Base-by-base conservation (phyloP, 2,888 invertebrate species). In the Watsonalla binaria region DNA sequence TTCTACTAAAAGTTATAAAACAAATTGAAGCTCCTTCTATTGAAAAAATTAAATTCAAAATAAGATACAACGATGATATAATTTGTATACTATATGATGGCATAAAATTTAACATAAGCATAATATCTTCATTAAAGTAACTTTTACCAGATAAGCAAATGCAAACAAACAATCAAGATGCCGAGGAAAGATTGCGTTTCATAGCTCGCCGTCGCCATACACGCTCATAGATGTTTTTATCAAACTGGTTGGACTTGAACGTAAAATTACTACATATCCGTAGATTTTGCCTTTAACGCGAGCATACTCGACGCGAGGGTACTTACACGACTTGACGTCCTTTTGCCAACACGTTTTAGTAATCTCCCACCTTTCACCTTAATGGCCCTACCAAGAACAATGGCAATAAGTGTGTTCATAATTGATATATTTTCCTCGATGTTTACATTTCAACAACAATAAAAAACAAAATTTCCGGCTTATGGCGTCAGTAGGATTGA, bases 401-500 rank as follows among this genome's bases (percentile, higher is more conserved):
- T 39, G 37, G 39, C 11, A 15, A 37, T 49, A 49, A 49, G 49
- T 37, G 37, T 37, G 24, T 7, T 37, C 5, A 37, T 37, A 37
- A 49, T 49, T 49, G 14, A 49, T 37, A 49, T 49, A 14, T 37
- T 33, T 49, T 14, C 15, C 37, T 33, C 33, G 9, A 33, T 33
- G 46, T 9, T 15, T 46, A 33, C 24, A 24, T 33, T 47, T 47
- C 34, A 24, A 47, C n/a, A 6, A 37, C 37, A 49, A 15, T 9
- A 11, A 49, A 49, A 14, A 49, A 49, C 8, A 49, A n/a, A 13
- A 47, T 35, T 48, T 49, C 49, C 49, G 49, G 13, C 49, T 51
- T 54, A 51, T 24, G 45, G 47, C 42, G 51, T 49, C 46, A 39
- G 6, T 33, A 33, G 51, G 46, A 51, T 55, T 53, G 57, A 57